Conservation (phyloP, 2,888 invertebrate genomes). For the Apomyelois bistriatella region DNA sequence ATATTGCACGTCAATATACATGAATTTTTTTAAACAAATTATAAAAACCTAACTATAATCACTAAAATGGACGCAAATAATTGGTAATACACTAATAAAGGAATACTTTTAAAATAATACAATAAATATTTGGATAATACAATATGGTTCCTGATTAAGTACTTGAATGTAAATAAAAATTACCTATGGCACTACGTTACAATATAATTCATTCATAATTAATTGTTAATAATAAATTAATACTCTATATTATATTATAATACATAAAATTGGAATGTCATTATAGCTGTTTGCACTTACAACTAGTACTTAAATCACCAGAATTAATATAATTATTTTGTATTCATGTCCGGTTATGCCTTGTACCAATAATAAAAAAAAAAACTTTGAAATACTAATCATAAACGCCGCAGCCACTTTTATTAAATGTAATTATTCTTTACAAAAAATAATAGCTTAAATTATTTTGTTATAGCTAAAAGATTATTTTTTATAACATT, state of each 20-base stretch:
- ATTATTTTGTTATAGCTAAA: background rate
- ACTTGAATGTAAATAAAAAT: conserved; percentile 27
- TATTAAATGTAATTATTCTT: background rate
- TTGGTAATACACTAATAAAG: conserved; percentile 14
- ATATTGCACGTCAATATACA: conserved; percentile 34
- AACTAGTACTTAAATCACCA: background rate
- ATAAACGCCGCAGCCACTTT: conserved; percentile 1
- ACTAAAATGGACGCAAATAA: conserved; percentile 44
- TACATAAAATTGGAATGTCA: conserved; percentile 33
- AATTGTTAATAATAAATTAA: conserved; percentile 27
- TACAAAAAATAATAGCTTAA: background rate
- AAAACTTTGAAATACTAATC: background rate
- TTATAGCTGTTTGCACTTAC: conserved; percentile 25
- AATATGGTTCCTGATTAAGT: conserved; percentile 28
- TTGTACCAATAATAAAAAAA: conserved; percentile 10
- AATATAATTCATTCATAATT: conserved; percentile 34
- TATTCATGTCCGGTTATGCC: background rate
- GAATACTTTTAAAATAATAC: conserved; percentile 19
- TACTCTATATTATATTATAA: conserved; percentile 22
- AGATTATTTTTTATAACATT: no score
- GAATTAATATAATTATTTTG: background rate
- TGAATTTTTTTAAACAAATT: no score
- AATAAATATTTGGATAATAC: conserved; percentile 26
- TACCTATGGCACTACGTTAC: conserved; percentile 64
- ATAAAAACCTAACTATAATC: conserved; percentile 23